Evolutionary conservation across 1,140 invertebrate genomes (phyloP).

Genomic region (Goniozus legneri): DNA sequence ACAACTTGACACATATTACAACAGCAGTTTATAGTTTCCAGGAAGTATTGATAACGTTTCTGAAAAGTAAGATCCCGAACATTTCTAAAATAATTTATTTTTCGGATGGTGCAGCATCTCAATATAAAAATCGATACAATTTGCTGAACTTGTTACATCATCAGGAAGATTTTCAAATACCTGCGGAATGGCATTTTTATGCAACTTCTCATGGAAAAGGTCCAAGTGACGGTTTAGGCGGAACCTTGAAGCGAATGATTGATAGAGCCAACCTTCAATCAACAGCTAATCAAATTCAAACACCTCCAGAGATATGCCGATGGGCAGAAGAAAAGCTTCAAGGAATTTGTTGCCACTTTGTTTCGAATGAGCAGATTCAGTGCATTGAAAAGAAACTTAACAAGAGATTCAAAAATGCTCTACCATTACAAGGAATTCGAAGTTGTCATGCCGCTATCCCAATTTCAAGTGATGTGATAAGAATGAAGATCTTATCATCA

Average conservation of each 20-base stretch:
- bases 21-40: conserved; percentile 13
- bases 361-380: conserved; percentile 6
- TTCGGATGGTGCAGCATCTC: conserved; percentile 29
- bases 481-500: conserved; percentile 12
- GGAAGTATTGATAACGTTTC: conserved; percentile 5
- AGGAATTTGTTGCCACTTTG: conserved; percentile 4
- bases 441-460: conserved; percentile 16
- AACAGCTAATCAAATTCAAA: neutral
- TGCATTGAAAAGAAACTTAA: conserved; percentile 8
- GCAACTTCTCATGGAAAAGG: conserved; percentile 38
- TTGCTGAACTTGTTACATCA: conserved; percentile 32
- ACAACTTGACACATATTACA: conserved; percentile 13
- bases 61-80: conserved; percentile 2
- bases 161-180: conserved; percentile 29
- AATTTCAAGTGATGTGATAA: conserved; percentile 8
- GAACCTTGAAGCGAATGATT: conserved; percentile 21
- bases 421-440: conserved; percentile 8
- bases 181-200: conserved; percentile 35
- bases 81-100: conserved; percentile 26
- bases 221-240: conserved; percentile 32
- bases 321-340: conserved; percentile 6
- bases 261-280: neutral
- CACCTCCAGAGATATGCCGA: neutral
- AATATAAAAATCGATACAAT: conserved; percentile 41
- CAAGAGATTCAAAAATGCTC: conserved; percentile 9